Base-by-base conservation (phyloP, 1,140 invertebrate species). In the Melipona quadrifasciata region DNA sequence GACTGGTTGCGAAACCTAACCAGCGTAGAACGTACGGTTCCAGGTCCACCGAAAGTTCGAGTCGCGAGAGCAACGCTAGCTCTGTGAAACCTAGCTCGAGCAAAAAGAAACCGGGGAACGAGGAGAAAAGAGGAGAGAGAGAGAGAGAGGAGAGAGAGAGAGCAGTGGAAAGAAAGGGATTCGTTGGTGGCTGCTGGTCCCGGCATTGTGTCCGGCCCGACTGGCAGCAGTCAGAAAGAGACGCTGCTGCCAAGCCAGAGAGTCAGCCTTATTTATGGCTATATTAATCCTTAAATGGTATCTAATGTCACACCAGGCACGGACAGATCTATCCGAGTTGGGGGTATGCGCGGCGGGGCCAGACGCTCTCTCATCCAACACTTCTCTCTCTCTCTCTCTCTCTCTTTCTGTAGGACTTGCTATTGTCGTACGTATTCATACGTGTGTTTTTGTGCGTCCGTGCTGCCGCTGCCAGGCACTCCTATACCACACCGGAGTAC, bases 201-300 rank as follows among this genome's bases (percentile, higher is more conserved):
- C 86, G 86, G 88, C 79, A 93, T 92, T 91, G 91, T 90, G 82
- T 80, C 21, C 78, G 34, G 74, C 57, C 81, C 61, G 86, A 74
- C 89, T 86, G 87, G 86, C 86, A 89, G 85, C 64, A 64, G 78
- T 61, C 74, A 65, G 67, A 64, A 78, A 58, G 76, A 81, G 82
- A 87, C 67, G 68, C 58, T 79, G 39, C 39, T 8, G 83, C 55
- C 77, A 55, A 11, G 64, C 51, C 47, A 58, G 83, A 31, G 86
- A 94, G 92, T 93, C 93, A 92, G 89, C 83, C 91, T 95, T 94
- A 95, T 95, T 95, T 94, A 95, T 95, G 93, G 93, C 94, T 94
- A 93, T 94, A 95, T 95, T 95, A 95, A 95, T 94, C 94, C 94
- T 94, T 94, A 95, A 95, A 95, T 94, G 92, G 93, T 94, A 95